phyloP scores from a whole-genome alignment of 2,113 vertebrate genomes.

The Solenodon paradoxus region DNA sequence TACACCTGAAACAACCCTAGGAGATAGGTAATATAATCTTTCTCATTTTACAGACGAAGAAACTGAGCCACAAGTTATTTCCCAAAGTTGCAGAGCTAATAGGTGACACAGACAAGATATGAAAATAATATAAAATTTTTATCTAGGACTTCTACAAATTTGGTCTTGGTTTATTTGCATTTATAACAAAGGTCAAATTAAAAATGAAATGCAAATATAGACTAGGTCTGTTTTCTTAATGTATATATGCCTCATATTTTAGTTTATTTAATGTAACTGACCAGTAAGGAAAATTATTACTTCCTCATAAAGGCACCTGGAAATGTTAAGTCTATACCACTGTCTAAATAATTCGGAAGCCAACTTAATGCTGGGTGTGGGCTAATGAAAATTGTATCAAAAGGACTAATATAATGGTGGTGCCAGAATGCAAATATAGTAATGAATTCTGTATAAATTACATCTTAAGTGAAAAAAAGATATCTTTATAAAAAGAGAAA shows the following conservation, averaged over 20 bases:
- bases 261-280: neutral
- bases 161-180: neutral
- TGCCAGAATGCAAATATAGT: neutral
- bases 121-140: neutral
- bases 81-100: neutral
- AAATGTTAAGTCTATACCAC: neutral
- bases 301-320: neutral
- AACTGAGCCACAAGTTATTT: neutral
- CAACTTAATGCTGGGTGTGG: constrained; percentile 8
- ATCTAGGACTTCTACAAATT: constrained; percentile 16
- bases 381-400: neutral
- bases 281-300: constrained; percentile 2
- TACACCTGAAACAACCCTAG: neutral
- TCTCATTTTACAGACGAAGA: neutral
- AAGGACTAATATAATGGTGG: neutral
- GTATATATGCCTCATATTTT: neutral
- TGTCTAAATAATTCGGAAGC: constrained; percentile 46
- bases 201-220: constrained; percentile 31
- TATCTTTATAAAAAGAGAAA: neutral
- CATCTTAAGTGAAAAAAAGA: neutral
- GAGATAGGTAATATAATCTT: neutral
- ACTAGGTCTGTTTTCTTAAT: neutral
- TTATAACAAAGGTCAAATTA: constrained; percentile 8
- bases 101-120: neutral
- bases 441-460: neutral